These are phyloP conservation scores for Hedya salicella DNA, from an alignment of 2,888 invertebrate genomes.

Conservation along the genomic window DNA sequence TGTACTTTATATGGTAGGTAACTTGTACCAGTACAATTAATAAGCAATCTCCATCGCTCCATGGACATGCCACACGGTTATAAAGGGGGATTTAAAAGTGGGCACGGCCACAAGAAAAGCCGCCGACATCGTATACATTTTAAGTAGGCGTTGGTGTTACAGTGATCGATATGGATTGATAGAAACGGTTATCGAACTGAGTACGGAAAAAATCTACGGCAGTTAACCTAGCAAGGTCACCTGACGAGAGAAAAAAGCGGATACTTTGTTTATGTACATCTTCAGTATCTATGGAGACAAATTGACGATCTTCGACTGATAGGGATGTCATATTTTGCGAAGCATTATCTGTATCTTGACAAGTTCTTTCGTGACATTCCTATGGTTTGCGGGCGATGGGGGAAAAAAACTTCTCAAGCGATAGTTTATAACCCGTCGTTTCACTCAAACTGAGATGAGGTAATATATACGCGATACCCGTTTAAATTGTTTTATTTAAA, in stretches of 20 bases:
- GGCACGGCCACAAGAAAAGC: conserved; percentile 38
- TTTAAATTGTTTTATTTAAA: too few species aligned
- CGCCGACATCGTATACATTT: conserved; percentile 34
- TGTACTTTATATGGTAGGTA: conserved; percentile 26
- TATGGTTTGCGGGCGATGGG: too few species aligned
- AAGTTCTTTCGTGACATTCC: too few species aligned
- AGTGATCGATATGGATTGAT: conserved; percentile 43
- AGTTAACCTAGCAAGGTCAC: conserved; percentile 56
- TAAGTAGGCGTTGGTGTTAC: conserved; percentile 40
- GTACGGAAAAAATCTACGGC: conserved; percentile 42
- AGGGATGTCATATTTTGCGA: too few species aligned
- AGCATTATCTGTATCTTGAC: too few species aligned
- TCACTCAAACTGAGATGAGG: too few species aligned
- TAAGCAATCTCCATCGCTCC: conserved; percentile 27
- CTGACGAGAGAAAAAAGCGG: conserved; percentile 44
- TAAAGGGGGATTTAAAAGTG: conserved; percentile 29
- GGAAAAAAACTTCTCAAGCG: too few species aligned
- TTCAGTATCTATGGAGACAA: not conserved
- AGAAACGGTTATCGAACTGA: conserved; percentile 40
- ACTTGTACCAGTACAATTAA: conserved; percentile 30
- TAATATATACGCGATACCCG: too few species aligned
- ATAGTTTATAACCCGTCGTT: too few species aligned
- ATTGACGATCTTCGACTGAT: not conserved
- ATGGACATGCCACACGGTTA: conserved; percentile 26
- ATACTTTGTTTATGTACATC: not conserved